phyloP scores from a whole-genome alignment of 2,888 invertebrate genomes.

The Orthosia incerta region DNA sequence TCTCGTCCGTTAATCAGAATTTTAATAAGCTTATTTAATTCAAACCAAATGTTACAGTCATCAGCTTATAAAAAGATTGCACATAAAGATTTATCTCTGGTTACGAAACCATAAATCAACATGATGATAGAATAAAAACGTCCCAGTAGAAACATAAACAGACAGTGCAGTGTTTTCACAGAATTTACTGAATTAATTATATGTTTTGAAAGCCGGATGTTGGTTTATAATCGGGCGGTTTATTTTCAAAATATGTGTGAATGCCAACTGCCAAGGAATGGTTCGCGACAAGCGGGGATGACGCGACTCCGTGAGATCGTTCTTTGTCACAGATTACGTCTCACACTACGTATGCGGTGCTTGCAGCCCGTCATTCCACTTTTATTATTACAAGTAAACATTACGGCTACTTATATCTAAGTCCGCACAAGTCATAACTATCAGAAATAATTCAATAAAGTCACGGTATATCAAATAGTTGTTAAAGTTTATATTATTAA shows the following conservation, averaged over 20 bases:
- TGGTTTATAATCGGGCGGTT: slow-evolving; percentile 67
- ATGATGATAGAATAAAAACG: slow-evolving; percentile 54
- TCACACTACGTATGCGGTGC: slow-evolving; percentile 12
- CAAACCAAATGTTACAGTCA: slow-evolving; percentile 41
- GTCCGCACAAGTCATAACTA: slow-evolving; percentile 4
- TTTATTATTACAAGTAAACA: slow-evolving; percentile 5
- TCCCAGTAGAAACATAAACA: slow-evolving; percentile 52
- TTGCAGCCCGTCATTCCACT: slow-evolving; percentile 13
- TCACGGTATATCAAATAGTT: slow-evolving; percentile 20
- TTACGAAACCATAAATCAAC: slow-evolving; percentile 61
- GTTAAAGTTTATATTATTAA: background rate
- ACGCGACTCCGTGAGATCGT: slow-evolving; percentile 32
- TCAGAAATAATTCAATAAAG: slow-evolving; percentile 16
- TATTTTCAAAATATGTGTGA: slow-evolving; percentile 70
- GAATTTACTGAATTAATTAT: slow-evolving; percentile 68
- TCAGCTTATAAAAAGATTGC: slow-evolving; percentile 45
- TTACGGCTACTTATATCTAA: slow-evolving; percentile 11
- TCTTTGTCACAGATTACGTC: slow-evolving; percentile 34
- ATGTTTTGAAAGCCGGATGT: slow-evolving; percentile 70
- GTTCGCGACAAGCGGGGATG: slow-evolving; percentile 42
- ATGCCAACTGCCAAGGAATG: slow-evolving; percentile 70
- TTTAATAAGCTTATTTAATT: slow-evolving; percentile 42
- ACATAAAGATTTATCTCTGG: slow-evolving; percentile 53
- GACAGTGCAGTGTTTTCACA: slow-evolving; percentile 50
- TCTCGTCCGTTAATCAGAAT: slow-evolving; percentile 33